A percentile compares a stretch with the other conserved stretches of the same genome.
phyloP scores from a whole-genome alignment of 2,888 invertebrate genomes.

The Drosophila atripex region DNA sequence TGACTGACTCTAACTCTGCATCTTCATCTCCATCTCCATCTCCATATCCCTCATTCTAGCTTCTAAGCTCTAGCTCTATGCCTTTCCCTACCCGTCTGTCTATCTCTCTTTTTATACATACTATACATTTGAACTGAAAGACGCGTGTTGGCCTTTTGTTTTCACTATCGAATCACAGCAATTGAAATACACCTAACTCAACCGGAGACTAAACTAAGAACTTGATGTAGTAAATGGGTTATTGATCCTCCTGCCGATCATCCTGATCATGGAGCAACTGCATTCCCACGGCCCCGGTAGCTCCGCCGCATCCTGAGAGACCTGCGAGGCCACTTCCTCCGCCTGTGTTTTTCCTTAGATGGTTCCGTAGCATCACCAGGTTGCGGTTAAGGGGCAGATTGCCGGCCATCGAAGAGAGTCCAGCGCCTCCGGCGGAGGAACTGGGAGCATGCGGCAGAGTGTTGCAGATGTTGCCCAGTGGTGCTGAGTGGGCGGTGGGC shows the following conservation, averaged over 20 bases:
- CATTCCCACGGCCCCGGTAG: constrained; percentile 35
- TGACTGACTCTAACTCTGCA: constrained; percentile 56
- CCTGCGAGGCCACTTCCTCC: constrained; percentile 26
- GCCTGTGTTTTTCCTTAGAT: constrained; percentile 82
- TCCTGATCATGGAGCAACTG: constrained; percentile 58
- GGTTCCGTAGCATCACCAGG: constrained; percentile 83
- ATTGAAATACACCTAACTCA: constrained; percentile 74
- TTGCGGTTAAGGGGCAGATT: constrained; percentile 83
- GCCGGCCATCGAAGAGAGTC: constrained; percentile 63
- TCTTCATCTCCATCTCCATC: not conserved
- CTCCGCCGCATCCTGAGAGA: not conserved
- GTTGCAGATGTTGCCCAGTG: constrained; percentile 76
- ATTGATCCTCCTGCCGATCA: constrained; percentile 77
- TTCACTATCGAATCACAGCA: constrained; percentile 81
- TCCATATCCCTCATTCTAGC: constrained; percentile 3
- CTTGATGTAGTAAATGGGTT: constrained; percentile 78
- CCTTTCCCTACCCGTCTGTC: constrained; percentile 29
- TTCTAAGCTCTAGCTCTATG: constrained; percentile 5
- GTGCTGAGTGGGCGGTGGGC: constrained; percentile 67
- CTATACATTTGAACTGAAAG: constrained; percentile 83
- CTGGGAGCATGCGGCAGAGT: constrained; percentile 81
- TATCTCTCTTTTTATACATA: constrained; percentile 69
- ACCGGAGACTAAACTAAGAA: constrained; percentile 59
- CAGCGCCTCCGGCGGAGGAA: constrained; percentile 58
- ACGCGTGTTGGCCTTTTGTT: constrained; percentile 68